Percentiles rank a stretch among this genome's conserved stretches.
Conservation (phyloP, 2,797 vertebrate species). For the Tapirus indicus region DNA sequence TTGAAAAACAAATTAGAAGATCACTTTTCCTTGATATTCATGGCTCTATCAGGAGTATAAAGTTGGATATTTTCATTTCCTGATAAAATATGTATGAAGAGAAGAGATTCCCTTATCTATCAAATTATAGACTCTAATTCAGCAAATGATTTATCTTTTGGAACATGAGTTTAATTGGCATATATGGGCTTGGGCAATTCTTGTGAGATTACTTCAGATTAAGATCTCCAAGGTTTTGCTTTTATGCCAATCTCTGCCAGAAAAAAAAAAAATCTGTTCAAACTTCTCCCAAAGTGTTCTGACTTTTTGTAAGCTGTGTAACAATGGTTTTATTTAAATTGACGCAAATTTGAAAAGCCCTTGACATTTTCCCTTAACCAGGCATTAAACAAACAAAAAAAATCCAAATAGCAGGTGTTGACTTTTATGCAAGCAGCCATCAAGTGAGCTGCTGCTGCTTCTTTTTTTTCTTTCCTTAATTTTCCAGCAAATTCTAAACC, state of each 20-base stretch:
- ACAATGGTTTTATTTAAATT: slow-evolving; percentile 76
- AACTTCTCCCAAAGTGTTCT: slow-evolving; percentile 75
- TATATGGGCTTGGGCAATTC: slow-evolving; percentile 76
- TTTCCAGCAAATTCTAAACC: slow-evolving; percentile 63
- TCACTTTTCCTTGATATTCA: slow-evolving; percentile 69
- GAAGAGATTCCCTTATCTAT: slow-evolving; percentile 83
- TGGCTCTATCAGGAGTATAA: slow-evolving; percentile 75
- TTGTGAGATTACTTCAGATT: slow-evolving; percentile 80
- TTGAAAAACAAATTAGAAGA: slow-evolving; percentile 59
- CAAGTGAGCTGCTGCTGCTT: background rate
- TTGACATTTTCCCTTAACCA: slow-evolving; percentile 77
- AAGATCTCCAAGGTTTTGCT: slow-evolving; percentile 79
- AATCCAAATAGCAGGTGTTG: slow-evolving; percentile 57
- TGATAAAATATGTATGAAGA: slow-evolving; percentile 87
- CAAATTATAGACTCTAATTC: slow-evolving; percentile 83
- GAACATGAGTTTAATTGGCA: slow-evolving; percentile 83
- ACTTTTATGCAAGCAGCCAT: slow-evolving; percentile 66
- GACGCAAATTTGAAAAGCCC: slow-evolving; percentile 75
- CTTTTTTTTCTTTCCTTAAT: slow-evolving; percentile 61
- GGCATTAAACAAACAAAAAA: slow-evolving; percentile 48
- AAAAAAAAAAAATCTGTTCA: slow-evolving; percentile 55
- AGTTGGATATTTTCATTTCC: slow-evolving; percentile 77
- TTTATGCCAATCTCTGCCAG: slow-evolving; percentile 73
- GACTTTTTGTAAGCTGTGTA: slow-evolving; percentile 64
- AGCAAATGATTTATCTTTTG: slow-evolving; percentile 80